A percentile compares a stretch with the other conserved stretches of the same genome.
These are phyloP conservation scores for Calidris pugnax DNA, from an alignment of 2,113 vertebrate species.

Conservation along the genomic window DNA sequence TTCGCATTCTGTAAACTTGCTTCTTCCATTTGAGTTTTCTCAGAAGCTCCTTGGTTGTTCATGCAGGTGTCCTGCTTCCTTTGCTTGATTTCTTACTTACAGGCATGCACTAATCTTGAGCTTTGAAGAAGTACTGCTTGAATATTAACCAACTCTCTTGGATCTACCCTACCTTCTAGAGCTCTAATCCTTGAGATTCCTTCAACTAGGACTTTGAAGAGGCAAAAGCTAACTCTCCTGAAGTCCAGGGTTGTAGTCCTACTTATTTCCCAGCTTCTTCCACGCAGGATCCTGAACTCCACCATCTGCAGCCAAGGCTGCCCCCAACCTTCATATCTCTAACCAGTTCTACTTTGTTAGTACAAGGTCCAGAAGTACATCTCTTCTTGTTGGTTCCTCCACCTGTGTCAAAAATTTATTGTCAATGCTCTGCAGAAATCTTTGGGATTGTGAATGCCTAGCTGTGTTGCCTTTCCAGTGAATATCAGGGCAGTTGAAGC, in stretches of 20 bases:
- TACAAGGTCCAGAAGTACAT: neutral
- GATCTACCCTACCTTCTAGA: too few species aligned
- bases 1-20: neutral
- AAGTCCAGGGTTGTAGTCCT: neutral
- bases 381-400: neutral
- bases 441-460: neutral
- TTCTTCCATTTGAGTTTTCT: neutral
- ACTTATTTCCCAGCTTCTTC: neutral
- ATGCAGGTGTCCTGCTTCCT: neutral
- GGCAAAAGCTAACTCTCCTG: neutral
- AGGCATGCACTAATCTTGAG: neutral
- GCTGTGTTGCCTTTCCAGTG: neutral
- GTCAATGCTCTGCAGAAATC: neutral
- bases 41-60: neutral
- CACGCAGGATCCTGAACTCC: neutral
- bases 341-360: neutral
- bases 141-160: neutral
- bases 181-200: neutral
- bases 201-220: neutral
- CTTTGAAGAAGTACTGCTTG: neutral
- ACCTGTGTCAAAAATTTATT: neutral
- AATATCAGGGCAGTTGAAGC: neutral
- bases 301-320: neutral
- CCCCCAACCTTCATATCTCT: neutral
- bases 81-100: neutral